Conservation (phyloP, 2,113 vertebrate species). For the Felis chaus region DNA sequence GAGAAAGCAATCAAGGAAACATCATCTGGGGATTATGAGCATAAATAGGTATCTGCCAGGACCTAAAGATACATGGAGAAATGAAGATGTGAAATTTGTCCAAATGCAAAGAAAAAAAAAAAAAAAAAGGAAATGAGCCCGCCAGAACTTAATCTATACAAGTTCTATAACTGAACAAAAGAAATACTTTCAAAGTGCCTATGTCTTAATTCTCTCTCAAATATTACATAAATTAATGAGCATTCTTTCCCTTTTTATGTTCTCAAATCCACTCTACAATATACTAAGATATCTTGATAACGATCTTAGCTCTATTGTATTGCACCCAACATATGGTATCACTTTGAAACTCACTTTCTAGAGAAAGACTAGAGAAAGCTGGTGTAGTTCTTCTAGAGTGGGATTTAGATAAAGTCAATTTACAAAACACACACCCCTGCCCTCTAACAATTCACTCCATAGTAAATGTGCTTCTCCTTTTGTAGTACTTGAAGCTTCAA, state of each 20-base stretch:
- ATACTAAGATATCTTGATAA: not conserved
- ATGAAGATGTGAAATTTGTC: not conserved
- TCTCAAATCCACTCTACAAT: not conserved
- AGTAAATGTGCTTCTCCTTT: not conserved
- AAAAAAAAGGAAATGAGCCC: not conserved
- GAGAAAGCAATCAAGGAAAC: not conserved
- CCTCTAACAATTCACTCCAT: not conserved
- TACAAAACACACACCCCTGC: slow-evolving; percentile 21
- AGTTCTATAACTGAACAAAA: not conserved
- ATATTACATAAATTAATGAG: not conserved
- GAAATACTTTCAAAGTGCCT: not conserved
- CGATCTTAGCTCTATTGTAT: slow-evolving; percentile 11
- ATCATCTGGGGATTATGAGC: not conserved
- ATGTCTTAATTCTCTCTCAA: not conserved
- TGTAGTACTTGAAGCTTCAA: not conserved
- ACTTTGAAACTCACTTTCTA: slow-evolving; percentile 63
- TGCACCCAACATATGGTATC: slow-evolving; percentile 49
- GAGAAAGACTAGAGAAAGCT: slow-evolving; percentile 54
- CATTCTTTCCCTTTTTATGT: not conserved
- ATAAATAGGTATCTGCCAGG: not conserved
- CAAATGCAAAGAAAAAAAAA: not conserved
- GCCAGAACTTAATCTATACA: not conserved
- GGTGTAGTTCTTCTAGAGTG: slow-evolving; percentile 48
- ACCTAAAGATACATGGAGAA: not conserved
- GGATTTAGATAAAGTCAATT: slow-evolving; percentile 51